These are phyloP conservation scores for Antheraea assamensis DNA, from an alignment of 2,888 invertebrate genomes.

Conservation along the genomic window DNA sequence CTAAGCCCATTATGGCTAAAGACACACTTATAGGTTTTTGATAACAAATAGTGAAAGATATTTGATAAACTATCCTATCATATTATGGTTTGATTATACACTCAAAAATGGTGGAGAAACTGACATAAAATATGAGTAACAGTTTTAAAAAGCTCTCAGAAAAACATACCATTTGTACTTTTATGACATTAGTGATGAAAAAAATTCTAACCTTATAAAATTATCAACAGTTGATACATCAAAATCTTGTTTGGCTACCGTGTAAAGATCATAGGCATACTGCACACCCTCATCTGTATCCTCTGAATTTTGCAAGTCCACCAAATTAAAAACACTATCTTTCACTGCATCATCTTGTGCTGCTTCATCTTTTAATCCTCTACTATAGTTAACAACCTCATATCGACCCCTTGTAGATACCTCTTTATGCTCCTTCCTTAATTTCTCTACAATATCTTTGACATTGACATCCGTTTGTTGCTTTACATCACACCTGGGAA, in stretches of 20 bases:
- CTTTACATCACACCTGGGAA: slow-evolving; percentile 57
- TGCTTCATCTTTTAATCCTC: slow-evolving; percentile 58
- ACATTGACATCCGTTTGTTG: slow-evolving; percentile 56
- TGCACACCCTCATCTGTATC: slow-evolving; percentile 51
- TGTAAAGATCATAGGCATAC: slow-evolving; percentile 74
- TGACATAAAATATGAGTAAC: not conserved
- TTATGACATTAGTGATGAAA: not conserved
- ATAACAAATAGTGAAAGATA: too few species aligned
- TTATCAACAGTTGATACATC: slow-evolving; percentile 72
- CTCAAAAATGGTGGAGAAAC: not conserved
- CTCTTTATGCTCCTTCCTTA: slow-evolving; percentile 66
- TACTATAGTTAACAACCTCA: slow-evolving; percentile 66
- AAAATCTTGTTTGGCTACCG: slow-evolving; percentile 64
- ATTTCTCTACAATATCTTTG: slow-evolving; percentile 64
- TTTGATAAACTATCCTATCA: too few species aligned
- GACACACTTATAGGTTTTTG: too few species aligned
- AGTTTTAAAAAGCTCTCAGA: not conserved
- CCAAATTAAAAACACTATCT: slow-evolving; percentile 54
- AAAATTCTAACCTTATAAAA: slow-evolving; percentile 59
- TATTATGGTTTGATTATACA: not conserved
- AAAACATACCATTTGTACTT: not conserved
- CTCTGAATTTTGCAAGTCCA: slow-evolving; percentile 58
- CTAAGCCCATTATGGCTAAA: too few species aligned
- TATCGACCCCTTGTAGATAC: slow-evolving; percentile 60
- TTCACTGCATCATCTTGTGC: slow-evolving; percentile 38